These are phyloP conservation scores for Oligia latruncula DNA, from an alignment of 2,888 invertebrate species.

Conservation along the genomic window DNA sequence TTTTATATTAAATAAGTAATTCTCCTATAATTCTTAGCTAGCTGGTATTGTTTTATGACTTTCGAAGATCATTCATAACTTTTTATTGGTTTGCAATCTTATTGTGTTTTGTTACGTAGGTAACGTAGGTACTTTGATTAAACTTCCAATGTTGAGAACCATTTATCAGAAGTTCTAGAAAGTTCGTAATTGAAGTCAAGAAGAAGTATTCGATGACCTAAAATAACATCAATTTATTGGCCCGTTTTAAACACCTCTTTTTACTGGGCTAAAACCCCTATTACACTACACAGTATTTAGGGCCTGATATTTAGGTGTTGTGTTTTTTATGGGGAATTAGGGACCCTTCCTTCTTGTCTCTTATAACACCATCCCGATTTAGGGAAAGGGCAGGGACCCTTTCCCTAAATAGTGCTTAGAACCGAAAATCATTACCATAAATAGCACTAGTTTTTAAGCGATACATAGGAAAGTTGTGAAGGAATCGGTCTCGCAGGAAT, in stretches of 20 bases:
- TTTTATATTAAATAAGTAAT: background rate
- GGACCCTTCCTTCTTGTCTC: background rate
- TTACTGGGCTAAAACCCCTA: background rate
- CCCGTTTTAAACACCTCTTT: background rate
- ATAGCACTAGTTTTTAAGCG: slow-evolving; percentile 3
- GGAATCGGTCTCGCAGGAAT: slow-evolving; percentile 57
- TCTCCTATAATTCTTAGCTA: background rate
- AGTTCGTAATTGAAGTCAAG: background rate
- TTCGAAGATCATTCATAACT: background rate
- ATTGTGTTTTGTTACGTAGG: background rate
- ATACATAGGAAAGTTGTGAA: slow-evolving; percentile 20
- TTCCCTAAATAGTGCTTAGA: background rate
- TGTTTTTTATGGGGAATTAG: background rate
- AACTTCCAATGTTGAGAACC: background rate
- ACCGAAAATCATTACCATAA: slow-evolving; percentile 27
- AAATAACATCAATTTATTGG: background rate
- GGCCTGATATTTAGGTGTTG: background rate
- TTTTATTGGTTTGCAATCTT: background rate
- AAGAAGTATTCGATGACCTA: background rate
- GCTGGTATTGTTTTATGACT: slow-evolving; percentile 12
- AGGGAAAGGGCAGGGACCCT: background rate
- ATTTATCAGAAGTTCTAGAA: background rate
- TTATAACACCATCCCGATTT: background rate
- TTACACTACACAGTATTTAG: background rate
- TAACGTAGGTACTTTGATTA: background rate